Percentiles rank a stretch among this genome's conserved stretches.
These are phyloP conservation scores for Portunus trituberculatus DNA, from an alignment of 1,140 invertebrate species.

Conservation along the genomic window DNA sequence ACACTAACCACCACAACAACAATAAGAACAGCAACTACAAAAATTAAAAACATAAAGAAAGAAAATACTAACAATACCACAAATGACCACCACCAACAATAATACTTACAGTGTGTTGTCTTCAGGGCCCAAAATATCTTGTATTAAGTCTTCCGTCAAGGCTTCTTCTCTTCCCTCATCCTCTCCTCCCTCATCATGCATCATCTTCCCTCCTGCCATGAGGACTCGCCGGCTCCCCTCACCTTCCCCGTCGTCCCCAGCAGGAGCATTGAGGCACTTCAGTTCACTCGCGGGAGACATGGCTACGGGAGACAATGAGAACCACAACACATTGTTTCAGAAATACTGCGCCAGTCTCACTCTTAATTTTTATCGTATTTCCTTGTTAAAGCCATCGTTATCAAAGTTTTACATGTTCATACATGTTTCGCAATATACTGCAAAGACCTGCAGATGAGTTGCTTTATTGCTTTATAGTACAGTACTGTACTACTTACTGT, in stretches of 20 bases:
- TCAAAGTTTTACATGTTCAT: too few species aligned
- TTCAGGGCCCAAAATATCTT: conserved; percentile 36
- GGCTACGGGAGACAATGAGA: not conserved
- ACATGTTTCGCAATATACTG: too few species aligned
- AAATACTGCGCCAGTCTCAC: too few species aligned
- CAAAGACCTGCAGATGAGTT: too few species aligned
- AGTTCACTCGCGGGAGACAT: not conserved
- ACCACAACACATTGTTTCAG: not conserved
- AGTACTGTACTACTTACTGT: too few species aligned
- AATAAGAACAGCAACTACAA: too few species aligned
- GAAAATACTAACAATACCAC: not conserved
- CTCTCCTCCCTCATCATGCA: not conserved
- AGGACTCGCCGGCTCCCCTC: not conserved
- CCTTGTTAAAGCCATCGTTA: too few species aligned
- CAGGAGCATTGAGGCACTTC: not conserved
- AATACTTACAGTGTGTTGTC: conserved; percentile 33
- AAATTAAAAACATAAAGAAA: too few species aligned
- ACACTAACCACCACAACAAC: too few species aligned
- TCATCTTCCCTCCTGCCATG: not conserved
- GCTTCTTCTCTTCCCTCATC: not conserved
- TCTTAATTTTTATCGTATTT: too few species aligned
- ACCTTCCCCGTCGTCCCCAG: not conserved
- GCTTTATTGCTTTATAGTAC: too few species aligned
- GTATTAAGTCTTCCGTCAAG: not conserved
- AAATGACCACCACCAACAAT: not conserved